Evolutionary conservation across 23 tunicate genomes (phyloP).

Genomic region (Halocynthia aurantium): DNA sequence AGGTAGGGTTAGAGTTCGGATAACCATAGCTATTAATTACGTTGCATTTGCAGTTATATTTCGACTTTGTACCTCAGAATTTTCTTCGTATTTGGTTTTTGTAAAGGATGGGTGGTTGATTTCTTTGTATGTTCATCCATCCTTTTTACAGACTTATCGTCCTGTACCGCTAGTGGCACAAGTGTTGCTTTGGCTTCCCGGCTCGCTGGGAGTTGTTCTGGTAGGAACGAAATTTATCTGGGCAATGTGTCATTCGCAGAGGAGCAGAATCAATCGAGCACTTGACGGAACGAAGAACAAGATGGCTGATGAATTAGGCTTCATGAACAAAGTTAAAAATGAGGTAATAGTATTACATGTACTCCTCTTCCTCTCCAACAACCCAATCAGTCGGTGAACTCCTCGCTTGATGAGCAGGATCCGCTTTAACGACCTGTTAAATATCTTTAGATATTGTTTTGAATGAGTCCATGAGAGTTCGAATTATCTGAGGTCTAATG

Average conservation of each 20-base stretch:
- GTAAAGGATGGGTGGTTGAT: too few species aligned
- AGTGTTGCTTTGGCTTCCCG: slow-evolving; percentile 78
- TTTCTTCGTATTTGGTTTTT: neutral
- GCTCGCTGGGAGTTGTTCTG: slow-evolving; percentile 23
- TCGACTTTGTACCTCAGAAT: slow-evolving; percentile 4
- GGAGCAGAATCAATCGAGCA: slow-evolving; percentile 40
- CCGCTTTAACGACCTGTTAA: neutral
- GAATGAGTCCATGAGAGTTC: neutral
- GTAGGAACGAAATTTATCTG: slow-evolving; percentile 27
- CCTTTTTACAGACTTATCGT: slow-evolving; percentile 33
- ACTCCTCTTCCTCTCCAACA: too few species aligned
- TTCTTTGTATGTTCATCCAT: too few species aligned
- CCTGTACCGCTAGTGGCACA: slow-evolving; percentile 63
- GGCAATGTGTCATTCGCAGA: slow-evolving; percentile 81
- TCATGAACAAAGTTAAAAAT: slow-evolving; percentile 80
- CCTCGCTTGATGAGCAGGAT: neutral
- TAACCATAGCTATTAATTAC: too few species aligned
- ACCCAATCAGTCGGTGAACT: too few species aligned
- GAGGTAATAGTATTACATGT: slow-evolving; percentile 32
- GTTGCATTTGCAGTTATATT: neutral
- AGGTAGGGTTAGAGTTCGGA: slow-evolving; percentile 43
- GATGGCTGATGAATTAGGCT: slow-evolving; percentile 74
- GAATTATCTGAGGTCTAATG: neutral
- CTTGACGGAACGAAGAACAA: slow-evolving; percentile 61
- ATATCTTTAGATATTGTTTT: neutral